Evolutionary conservation across 1,140 invertebrate genomes (phyloP), one percentile per base, ranked within the genome.

Genomic region (Drosophila orosa): DNA sequence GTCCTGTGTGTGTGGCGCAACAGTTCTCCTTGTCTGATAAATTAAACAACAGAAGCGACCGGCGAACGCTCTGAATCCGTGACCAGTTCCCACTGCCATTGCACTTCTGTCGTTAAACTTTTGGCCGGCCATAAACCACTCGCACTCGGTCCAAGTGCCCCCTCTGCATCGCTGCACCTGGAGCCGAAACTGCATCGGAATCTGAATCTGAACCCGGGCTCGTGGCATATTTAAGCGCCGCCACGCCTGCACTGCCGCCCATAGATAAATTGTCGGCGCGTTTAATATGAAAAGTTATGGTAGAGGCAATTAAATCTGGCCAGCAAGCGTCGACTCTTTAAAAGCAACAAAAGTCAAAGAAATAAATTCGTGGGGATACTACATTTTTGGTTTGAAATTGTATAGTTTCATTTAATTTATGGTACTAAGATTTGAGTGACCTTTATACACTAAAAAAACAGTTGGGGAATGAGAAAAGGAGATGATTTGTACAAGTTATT

Each of bases 241-340:
- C 84, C 84, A 72, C 55, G 84, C 60, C 73, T 75, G 45, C 62
- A 22, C 69, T 86, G 83, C 68, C 80, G 76, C 73, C 75, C 77
- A 78, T 78, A 90, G 84, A 87, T 87, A 87, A 87, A 87, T 87
- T 89, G 84, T 68, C 68, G 65, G 54, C 58, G 74, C 57, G 60
- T 80, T 89, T 84, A 84, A 89, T 80, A 89, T 87, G 80, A 87
- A 84, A 86, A 86, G 66, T 87, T 86, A 87, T 86, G 84, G 75
- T 65, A 44, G 45, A 19, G 55, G 66, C 83, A 86, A 86, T 83
- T 87, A 74, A 85, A 86, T 68, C 60, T 17, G 44, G 48, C 63
- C 42, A 60, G 24, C 33, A 44, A 22, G 45, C 13, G 33, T 42
- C 5, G 31, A 15, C 55, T 42, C 55, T 86, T 71, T 75, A 78